Evolutionary conservation across 2,113 vertebrate species (phyloP), one percentile per base, ranked within the genome.

Genomic region (Nothocercus julius): DNA sequence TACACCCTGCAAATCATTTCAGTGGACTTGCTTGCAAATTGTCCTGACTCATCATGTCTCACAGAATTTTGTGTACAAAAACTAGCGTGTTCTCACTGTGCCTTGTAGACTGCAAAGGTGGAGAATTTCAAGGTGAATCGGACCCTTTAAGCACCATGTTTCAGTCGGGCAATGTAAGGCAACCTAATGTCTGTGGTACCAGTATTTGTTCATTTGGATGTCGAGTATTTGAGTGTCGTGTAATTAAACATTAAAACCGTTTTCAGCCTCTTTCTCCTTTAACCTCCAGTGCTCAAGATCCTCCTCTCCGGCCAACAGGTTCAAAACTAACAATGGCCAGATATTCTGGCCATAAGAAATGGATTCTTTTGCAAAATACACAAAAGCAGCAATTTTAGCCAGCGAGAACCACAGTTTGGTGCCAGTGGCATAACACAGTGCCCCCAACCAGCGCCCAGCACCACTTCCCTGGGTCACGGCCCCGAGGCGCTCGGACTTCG

Each of bases 171-270:
- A 11, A 15, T 62, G 45, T 34, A n/a, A 28, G 44, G 40, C 79
- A 56, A 69, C 18, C 34, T 49, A 47, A 45, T 3, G 9, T 3
- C 34, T 27, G 45, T 56, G 56, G 59, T 0, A 0, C 12, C 9
- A 25, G 28, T 11, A 0, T 25, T 80, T 49, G 36, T 36, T 15
- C 61, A 24, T 25, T 63, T 56, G 66, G 66, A 19, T 56, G 32
- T 45, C 27, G 5, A 2, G 10, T 40, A n/a, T 36, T 63, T 59
- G 69, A 66, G 12, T 61, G 38, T 51, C 38, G 3, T 3, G 10
- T 44, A n/a, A 87, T 87, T 89, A 89, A 96, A 87, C 21, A 45
- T 63, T 75, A 42, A 78, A 78, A 32, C 45, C 15, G 20, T 76
- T 63, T 16, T 18, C 38, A 68, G 22, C 27, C 3, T 75, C 62